These are phyloP conservation scores for Halcyon smyrnensis DNA, from an alignment of 2,797 vertebrate species.

Conservation along the genomic window DNA sequence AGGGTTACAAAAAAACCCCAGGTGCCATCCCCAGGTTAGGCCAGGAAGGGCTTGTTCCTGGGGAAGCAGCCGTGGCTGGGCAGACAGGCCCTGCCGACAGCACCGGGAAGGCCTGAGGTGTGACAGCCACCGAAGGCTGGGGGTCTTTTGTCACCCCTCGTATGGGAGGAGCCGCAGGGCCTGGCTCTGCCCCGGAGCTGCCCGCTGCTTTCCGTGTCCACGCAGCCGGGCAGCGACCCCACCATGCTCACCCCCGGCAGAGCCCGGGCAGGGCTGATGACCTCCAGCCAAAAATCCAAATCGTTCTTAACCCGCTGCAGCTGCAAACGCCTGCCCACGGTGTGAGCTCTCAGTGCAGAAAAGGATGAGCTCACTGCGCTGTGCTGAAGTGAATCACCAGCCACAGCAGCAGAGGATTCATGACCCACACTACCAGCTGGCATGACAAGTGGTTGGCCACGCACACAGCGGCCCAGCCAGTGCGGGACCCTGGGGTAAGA, in stretches of 20 bases:
- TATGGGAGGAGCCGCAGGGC: neutral
- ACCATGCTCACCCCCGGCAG: neutral
- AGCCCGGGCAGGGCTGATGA: neutral
- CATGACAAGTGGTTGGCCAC: neutral
- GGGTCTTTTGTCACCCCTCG: neutral
- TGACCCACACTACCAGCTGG: neutral
- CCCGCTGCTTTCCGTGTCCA: neutral
- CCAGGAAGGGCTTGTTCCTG: neutral
- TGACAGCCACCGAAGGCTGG: accelerated
- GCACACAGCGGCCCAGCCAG: neutral
- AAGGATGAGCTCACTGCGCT: neutral
- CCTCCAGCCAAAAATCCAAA: neutral
- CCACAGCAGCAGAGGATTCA: neutral
- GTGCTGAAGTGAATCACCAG: neutral
- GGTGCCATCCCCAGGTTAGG: neutral
- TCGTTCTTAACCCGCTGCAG: neutral
- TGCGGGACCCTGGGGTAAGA: neutral
- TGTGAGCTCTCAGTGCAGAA: neutral
- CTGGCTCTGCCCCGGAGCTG: neutral
- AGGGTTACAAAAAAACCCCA: neutral
- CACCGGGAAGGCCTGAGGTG: accelerated
- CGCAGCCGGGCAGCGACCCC: neutral
- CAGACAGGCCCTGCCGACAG: neutral
- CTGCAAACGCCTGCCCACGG: accelerated
- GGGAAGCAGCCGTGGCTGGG: neutral